Conservation (phyloP, 2,797 vertebrate genomes). For the Mallotus villosus region DNA sequence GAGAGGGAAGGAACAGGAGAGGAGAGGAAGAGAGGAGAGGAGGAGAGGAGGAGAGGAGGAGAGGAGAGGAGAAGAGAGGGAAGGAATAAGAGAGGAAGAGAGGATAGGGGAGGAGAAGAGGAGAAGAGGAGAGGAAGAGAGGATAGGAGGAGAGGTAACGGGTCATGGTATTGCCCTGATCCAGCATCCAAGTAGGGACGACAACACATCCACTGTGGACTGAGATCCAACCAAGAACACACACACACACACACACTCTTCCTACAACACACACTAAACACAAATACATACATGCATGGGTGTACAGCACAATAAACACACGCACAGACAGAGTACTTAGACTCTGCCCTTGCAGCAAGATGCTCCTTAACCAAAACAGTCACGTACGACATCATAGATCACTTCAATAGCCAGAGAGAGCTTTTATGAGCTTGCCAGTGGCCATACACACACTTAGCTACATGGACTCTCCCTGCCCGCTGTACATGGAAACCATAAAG, state of each 20-base stretch:
- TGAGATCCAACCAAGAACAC: conserved; percentile 3
- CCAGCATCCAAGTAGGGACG: conserved; percentile 11
- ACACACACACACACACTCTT: conserved; percentile 1
- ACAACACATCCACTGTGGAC: conserved; percentile 12
- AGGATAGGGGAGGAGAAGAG: not conserved
- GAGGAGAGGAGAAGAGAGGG: not conserved
- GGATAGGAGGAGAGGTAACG: not conserved
- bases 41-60: conserved; percentile 3
- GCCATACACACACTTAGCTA: not conserved
- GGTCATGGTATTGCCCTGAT: too few relatives aligned
- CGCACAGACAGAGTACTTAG: not conserved
- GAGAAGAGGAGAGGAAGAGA: too few relatives aligned
- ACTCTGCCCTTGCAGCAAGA: conserved; percentile 10
- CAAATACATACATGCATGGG: not conserved
- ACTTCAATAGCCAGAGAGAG: not conserved
- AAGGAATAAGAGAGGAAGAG: not conserved
- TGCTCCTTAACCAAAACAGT: conserved; percentile 3
- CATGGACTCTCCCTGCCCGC: not conserved
- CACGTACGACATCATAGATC: conserved; percentile 5
- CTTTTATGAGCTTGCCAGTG: conserved; percentile 5
- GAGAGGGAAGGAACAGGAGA: too few relatives aligned
- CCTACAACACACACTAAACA: not conserved
- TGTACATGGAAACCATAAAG: not conserved
- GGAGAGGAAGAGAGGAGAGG: not conserved
- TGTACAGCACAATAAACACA: too few relatives aligned